phyloP scores from a whole-genome alignment of 2,797 vertebrate genomes.

The Percopsis omiscomaycus region DNA sequence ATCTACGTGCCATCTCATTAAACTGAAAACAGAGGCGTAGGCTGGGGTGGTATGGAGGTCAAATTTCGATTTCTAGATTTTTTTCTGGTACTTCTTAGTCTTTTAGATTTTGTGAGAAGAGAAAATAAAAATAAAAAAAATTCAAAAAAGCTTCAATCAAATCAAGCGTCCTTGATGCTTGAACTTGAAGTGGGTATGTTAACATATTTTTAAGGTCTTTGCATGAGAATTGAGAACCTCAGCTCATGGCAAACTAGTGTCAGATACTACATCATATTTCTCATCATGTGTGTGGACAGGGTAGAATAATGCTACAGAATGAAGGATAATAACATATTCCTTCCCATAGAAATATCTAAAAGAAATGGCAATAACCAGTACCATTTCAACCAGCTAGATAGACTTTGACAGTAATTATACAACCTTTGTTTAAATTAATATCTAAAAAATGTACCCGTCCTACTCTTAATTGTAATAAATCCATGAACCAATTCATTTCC shows the following conservation, averaged over 20 bases:
- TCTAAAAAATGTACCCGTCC: too few species aligned
- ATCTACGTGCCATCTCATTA: slow-evolving; percentile 67
- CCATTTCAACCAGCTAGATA: too few species aligned
- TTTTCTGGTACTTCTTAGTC: slow-evolving; percentile 41
- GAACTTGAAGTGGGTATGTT: slow-evolving; percentile 2
- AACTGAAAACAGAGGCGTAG: slow-evolving; percentile 46
- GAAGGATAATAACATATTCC: too few species aligned
- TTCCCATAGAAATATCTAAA: too few species aligned
- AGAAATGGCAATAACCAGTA: too few species aligned
- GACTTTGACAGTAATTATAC: too few species aligned
- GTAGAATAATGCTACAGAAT: too few species aligned
- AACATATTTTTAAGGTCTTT: neutral
- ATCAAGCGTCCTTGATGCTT: neutral
- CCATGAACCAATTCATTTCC: slow-evolving; percentile 36
- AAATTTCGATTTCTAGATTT: slow-evolving; percentile 36
- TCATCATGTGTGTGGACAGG: too few species aligned
- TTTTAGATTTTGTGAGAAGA: slow-evolving; percentile 25
- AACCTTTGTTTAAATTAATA: too few species aligned
- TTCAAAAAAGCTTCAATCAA: neutral
- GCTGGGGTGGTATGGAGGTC: slow-evolving; percentile 14
- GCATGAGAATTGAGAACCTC: neutral
- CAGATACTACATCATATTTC: too few species aligned
- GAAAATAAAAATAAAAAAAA: slow-evolving; percentile 3
- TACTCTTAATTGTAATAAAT: too few species aligned
- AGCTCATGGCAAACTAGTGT: too few species aligned